Percentiles rank a stretch among this genome's conserved stretches.
Conservation (phyloP, 1,140 invertebrate genomes). For the Yoshiicerus persimilis region DNA sequence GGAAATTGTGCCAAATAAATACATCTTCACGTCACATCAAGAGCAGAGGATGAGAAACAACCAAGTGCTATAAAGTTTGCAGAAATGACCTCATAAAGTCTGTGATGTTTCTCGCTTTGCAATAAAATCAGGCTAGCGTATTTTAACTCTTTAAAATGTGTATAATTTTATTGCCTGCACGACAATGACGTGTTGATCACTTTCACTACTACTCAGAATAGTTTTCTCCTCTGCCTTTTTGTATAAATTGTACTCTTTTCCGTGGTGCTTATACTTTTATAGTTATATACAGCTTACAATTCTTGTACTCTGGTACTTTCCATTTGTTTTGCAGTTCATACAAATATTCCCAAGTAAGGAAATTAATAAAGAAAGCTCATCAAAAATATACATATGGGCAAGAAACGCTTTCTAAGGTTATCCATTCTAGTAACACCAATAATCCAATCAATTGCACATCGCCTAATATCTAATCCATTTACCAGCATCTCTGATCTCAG, state of each 20-base stretch:
- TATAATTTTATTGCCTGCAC: not conserved
- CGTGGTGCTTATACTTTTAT: too few relatives aligned
- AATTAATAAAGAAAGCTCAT: too few relatives aligned
- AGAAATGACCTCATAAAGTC: slow-evolving; percentile 32
- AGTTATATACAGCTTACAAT: too few relatives aligned
- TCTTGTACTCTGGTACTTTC: not conserved
- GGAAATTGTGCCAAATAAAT: not conserved
- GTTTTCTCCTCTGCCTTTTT: not conserved
- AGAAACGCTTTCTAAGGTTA: too few relatives aligned
- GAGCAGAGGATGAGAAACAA: slow-evolving; percentile 33
- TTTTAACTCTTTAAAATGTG: not conserved
- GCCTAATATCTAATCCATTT: too few relatives aligned
- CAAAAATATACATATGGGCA: too few relatives aligned
- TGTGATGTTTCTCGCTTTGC: slow-evolving; percentile 47
- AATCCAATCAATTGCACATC: too few relatives aligned
- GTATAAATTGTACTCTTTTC: too few relatives aligned
- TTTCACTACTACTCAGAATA: not conserved
- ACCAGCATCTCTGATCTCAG: too few relatives aligned
- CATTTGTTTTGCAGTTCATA: not conserved
- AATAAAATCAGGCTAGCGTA: not conserved
- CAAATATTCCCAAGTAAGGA: too few relatives aligned
- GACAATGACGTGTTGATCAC: not conserved
- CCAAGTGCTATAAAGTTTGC: slow-evolving; percentile 8
- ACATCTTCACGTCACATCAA: slow-evolving; percentile 2
- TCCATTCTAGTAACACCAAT: too few relatives aligned